Percentiles rank a stretch among this genome's conserved stretches.
phyloP scores from a whole-genome alignment of 2,113 vertebrate species.

The Chionodraco myersi region DNA sequence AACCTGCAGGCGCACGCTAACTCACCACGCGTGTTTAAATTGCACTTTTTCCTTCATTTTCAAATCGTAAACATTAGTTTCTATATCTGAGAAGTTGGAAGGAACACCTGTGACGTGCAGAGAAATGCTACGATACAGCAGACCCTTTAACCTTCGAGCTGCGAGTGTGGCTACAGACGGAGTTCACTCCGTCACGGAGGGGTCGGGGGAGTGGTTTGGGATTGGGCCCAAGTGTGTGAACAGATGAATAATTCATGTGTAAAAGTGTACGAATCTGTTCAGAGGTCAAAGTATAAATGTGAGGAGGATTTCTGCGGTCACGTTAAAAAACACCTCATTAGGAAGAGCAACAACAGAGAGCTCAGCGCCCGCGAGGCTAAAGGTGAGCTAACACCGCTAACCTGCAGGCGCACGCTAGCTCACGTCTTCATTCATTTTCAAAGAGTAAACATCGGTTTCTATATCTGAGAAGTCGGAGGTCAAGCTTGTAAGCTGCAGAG shows the following conservation, averaged over 20 bases:
- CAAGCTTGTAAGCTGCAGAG: neutral
- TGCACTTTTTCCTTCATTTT: neutral
- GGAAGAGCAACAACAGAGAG: slow-evolving; percentile 26
- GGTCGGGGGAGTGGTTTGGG: no score
- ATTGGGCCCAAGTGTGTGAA: no score
- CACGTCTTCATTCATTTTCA: neutral
- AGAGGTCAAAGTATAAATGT: slow-evolving; percentile 73
- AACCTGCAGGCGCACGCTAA: slow-evolving; percentile 14
- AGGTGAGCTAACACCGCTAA: slow-evolving; percentile 38
- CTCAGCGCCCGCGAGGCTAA: slow-evolving; percentile 5
- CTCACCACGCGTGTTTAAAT: neutral
- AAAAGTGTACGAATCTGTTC: slow-evolving; percentile 17
- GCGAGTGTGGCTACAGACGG: no score
- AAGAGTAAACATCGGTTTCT: neutral
- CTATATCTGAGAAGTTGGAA: neutral
- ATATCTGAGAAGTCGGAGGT: neutral
- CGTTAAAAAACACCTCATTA: slow-evolving; percentile 62
- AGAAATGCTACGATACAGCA: no score
- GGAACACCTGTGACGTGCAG: neutral
- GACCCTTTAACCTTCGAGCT: no score
- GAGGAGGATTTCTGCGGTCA: slow-evolving; percentile 46
- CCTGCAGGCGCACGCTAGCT: neutral
- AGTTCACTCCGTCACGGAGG: no score
- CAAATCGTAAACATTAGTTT: neutral
- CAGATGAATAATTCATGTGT: no score